These are phyloP conservation scores for Patiria pectinifera DNA, from an alignment of 53 echinoderm and acorn worm species.

Conservation along the genomic window DNA sequence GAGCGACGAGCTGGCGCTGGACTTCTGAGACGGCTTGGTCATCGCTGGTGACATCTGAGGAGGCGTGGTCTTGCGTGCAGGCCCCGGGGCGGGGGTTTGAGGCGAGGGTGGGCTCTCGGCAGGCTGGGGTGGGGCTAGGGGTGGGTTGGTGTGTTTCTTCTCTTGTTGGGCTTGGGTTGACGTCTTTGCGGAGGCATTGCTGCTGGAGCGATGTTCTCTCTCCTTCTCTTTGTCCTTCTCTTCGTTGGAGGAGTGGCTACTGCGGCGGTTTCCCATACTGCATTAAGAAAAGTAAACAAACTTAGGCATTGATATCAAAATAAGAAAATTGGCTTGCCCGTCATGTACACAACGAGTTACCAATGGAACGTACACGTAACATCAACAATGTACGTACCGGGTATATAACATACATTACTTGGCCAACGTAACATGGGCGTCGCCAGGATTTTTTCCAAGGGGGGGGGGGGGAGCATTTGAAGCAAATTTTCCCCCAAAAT, in stretches of 20 bases:
- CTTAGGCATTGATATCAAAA: background rate
- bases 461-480: too few relatives aligned
- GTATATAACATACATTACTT: too few relatives aligned
- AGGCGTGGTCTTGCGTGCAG: constrained; percentile 59
- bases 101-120: constrained; percentile 44
- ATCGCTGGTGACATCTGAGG: constrained; percentile 61
- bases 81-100: constrained; percentile 48
- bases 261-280: constrained; percentile 96
- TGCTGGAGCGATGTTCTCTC: constrained; percentile 61
- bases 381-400: too few relatives aligned
- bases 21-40: constrained; percentile 35
- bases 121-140: constrained; percentile 61
- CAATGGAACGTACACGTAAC: too few relatives aligned
- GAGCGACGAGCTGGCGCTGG: constrained; percentile 20
- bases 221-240: constrained; percentile 75
- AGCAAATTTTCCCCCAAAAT: too few relatives aligned
- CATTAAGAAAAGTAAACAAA: background rate
- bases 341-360: too few relatives aligned
- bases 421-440: too few relatives aligned
- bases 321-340: background rate
- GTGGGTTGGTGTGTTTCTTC: constrained; percentile 58
- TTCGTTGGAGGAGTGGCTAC: constrained; percentile 85
- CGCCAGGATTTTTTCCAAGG: too few relatives aligned
- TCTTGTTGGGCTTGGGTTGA: constrained; percentile 42
- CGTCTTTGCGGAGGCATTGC: constrained; percentile 58